Evolutionary conservation across 2,797 vertebrate species (phyloP).

Genomic region (Ciconia nigra): DNA sequence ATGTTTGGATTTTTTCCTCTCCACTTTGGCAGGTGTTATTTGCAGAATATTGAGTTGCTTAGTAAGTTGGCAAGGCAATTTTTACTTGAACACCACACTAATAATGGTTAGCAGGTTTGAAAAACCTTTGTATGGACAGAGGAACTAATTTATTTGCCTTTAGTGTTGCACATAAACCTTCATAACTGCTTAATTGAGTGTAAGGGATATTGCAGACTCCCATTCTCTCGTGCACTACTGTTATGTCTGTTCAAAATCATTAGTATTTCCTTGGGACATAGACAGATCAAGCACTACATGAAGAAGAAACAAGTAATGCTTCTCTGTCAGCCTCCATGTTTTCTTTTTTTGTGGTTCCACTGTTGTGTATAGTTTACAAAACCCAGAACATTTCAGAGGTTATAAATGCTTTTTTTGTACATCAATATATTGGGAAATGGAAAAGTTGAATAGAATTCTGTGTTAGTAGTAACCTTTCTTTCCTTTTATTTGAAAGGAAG

Average conservation of each 20-base stretch:
- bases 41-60: background rate
- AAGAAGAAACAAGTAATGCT: background rate
- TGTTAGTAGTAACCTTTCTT: background rate
- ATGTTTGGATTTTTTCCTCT: background rate
- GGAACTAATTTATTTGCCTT: background rate
- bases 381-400: accelerated
- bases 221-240: background rate
- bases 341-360: background rate
- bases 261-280: background rate
- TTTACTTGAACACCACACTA: background rate
- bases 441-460: background rate
- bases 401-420: background rate
- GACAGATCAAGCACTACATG: background rate
- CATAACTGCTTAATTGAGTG: background rate
- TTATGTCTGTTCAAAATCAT: background rate
- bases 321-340: background rate
- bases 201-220: background rate
- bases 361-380: background rate
- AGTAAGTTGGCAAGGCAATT: background rate
- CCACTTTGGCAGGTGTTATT: background rate
- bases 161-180: background rate
- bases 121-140: background rate
- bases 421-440: background rate
- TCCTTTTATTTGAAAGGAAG: background rate
- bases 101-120: background rate